Conservation (phyloP, 1,140 invertebrate species). For the Drosophila murphyi region DNA sequence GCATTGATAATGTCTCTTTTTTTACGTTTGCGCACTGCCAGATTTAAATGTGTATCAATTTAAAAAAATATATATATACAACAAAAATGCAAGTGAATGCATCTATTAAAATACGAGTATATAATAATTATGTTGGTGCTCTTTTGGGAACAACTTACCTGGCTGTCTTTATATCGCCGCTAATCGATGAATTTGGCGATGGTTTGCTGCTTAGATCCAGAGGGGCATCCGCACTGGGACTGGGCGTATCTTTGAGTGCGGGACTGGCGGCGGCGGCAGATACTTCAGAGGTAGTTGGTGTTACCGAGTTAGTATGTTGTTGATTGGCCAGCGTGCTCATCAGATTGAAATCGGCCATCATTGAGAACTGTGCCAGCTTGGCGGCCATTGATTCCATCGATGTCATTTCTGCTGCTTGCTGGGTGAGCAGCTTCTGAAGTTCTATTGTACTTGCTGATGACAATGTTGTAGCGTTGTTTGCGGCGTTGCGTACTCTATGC, state of each 20-base stretch:
- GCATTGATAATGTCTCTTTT: slow-evolving; percentile 32
- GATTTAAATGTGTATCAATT: slow-evolving; percentile 52
- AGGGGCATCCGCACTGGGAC: slow-evolving; percentile 87
- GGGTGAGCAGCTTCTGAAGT: slow-evolving; percentile 70
- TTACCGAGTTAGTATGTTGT: slow-evolving; percentile 69
- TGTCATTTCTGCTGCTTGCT: slow-evolving; percentile 78
- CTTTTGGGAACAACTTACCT: slow-evolving; percentile 59
- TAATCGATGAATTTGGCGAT: slow-evolving; percentile 83
- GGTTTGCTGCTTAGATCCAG: slow-evolving; percentile 92
- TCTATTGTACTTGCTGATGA: slow-evolving; percentile 49
- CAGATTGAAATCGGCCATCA: slow-evolving; percentile 70
- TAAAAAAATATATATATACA: slow-evolving; percentile 26
- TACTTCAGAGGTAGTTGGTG: slow-evolving; percentile 84
- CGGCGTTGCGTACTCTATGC: slow-evolving; percentile 37
- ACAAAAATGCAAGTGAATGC: not conserved
- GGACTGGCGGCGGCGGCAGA: slow-evolving; percentile 76
- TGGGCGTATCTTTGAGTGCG: slow-evolving; percentile 85
- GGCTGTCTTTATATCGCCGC: slow-evolving; percentile 76
- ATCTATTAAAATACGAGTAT: not conserved
- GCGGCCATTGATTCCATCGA: slow-evolving; percentile 84
- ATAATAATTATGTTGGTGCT: not conserved
- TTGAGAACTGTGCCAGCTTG: slow-evolving; percentile 65
- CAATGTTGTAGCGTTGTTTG: slow-evolving; percentile 19
- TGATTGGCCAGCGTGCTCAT: slow-evolving; percentile 64
- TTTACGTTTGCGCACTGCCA: slow-evolving; percentile 59